Base-by-base conservation (phyloP, 2,113 vertebrate species). In the Chlamydotis undulata region DNA sequence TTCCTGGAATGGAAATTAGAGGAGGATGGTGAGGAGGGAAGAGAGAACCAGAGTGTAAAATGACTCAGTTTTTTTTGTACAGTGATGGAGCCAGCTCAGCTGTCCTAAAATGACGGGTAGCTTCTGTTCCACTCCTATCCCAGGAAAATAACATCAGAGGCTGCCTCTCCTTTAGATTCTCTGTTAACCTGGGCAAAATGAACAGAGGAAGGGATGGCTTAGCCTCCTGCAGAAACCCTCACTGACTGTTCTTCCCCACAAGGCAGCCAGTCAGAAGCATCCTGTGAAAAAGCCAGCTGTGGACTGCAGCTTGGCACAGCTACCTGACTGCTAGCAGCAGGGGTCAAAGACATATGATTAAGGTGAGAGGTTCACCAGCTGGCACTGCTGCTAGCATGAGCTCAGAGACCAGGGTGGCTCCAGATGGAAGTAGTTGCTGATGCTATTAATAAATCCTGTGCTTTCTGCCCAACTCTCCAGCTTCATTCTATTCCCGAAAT, bases 281-380 rank as follows among this genome's bases (percentile, higher is more conserved):
- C 37, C 61, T 61, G 65, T 53, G 78, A 65, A 87, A 56, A 57
- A 87, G 23, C 24, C 89, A 84, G 65, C 68, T 59, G 63, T 9
- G 35, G 76, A 33, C 22, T 39, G 63, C 57, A 80, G 71, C 65
- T 84, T 94, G 93, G 88, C 79, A 84, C 1, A 4, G 64, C 35
- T n/a, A 83, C 33, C 80, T 64, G 76, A 16, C 65, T 57, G 85
- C 82, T 68, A 91, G 76, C 90, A 94, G 70, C 88, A 78, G 82
- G 70, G 92, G 76, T 93, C 92, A 90, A 56, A 68, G 49, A 67
- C 41, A 4, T 43, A 31, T 28, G 60, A 53, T 47, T 23, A 28
- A 92, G 83, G 90, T 90, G 88, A 92, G 86, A 89, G 80, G 61
- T 64, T 90, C 92, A 68, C 57, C 83, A 91, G 64, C 90, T 89